Percentiles rank a stretch among this genome's conserved stretches.
Conservation (phyloP, 1,140 invertebrate genomes). For the Limonius californicus region DNA sequence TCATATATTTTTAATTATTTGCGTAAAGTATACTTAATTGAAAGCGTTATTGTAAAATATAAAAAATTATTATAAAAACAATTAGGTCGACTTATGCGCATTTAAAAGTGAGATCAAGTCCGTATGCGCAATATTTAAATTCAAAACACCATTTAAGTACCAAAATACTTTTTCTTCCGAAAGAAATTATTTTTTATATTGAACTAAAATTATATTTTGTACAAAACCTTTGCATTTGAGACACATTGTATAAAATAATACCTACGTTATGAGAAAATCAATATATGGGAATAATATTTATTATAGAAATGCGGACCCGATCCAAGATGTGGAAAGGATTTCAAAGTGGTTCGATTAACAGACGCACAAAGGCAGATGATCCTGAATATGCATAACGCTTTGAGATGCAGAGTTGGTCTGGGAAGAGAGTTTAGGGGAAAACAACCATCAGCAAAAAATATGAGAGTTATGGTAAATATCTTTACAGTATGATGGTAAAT, state of each 20-base stretch:
- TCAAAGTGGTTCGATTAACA: conserved; percentile 30
- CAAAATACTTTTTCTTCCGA: too few relatives aligned
- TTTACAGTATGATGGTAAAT: neutral
- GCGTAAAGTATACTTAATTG: too few relatives aligned
- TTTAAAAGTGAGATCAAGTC: too few relatives aligned
- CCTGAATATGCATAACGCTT: conserved; percentile 49
- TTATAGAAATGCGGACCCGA: conserved; percentile 38
- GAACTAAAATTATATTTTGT: neutral
- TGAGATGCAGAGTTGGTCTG: conserved; percentile 49
- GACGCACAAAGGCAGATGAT: conserved; percentile 36
- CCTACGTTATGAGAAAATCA: too few relatives aligned
- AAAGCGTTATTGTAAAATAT: too few relatives aligned
- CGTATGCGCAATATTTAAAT: too few relatives aligned
- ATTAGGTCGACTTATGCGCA: too few relatives aligned
- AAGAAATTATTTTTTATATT: conserved; percentile 23
- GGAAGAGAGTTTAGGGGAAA: conserved; percentile 49
- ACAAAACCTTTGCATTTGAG: too few relatives aligned
- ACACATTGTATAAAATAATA: too few relatives aligned
- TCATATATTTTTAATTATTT: too few relatives aligned
- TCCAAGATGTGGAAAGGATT: conserved; percentile 35
- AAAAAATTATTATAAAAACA: too few relatives aligned
- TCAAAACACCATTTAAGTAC: too few relatives aligned
- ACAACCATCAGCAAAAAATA: conserved; percentile 52
- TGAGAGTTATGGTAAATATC: conserved; percentile 52
- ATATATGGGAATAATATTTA: conserved; percentile 16